Conservation (phyloP, 2,113 vertebrate species). For the Urocynchramus pylzowi region DNA sequence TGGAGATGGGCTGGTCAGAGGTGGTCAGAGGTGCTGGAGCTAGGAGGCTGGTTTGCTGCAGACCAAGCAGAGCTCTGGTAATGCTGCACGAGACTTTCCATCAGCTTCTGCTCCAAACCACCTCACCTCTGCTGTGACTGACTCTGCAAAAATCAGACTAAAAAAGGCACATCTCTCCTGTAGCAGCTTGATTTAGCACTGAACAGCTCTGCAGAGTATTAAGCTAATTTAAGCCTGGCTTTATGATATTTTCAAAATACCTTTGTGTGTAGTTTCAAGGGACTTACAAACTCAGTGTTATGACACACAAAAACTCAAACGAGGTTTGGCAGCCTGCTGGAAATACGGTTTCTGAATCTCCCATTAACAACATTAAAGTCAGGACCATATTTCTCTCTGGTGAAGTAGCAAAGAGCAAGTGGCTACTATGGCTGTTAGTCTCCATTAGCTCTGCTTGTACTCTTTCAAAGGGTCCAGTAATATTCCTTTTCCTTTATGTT, state of each 20-base stretch:
- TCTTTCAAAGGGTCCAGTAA: neutral
- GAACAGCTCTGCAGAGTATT: neutral
- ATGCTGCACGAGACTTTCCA: fast-evolving
- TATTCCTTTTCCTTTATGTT: neutral
- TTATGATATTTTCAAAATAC: neutral
- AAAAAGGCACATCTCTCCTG: neutral
- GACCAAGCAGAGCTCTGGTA: neutral
- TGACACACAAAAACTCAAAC: neutral
- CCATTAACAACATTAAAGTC: constrained; percentile 4
- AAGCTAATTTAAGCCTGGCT: neutral
- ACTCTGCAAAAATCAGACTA: neutral
- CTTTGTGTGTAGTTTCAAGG: neutral
- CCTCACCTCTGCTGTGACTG: neutral
- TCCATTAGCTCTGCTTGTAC: neutral
- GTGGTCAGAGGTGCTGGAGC: neutral
- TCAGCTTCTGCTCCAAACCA: neutral
- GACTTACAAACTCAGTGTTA: neutral
- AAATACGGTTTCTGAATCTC: neutral
- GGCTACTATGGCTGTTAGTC: neutral
- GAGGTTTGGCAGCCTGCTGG: neutral
- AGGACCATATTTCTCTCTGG: neutral
- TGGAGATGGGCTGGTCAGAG: neutral
- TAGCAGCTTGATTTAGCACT: neutral
- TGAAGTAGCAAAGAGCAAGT: neutral
- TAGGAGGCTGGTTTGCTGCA: fast-evolving